These are phyloP conservation scores for Gymnosoma rotundatum DNA, from an alignment of 2,888 invertebrate species.

Conservation along the genomic window DNA sequence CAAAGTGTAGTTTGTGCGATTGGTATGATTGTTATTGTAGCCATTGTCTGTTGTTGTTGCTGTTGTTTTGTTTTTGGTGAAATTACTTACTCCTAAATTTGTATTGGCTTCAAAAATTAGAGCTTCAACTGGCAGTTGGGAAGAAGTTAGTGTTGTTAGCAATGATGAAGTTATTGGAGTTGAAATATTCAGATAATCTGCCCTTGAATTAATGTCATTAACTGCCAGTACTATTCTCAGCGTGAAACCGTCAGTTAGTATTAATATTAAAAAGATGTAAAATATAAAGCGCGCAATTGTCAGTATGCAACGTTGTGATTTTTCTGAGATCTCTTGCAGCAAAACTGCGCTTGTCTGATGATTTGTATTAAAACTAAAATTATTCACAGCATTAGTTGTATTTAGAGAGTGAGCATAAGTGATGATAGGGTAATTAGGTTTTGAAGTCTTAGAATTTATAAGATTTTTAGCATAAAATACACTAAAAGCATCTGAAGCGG, in stretches of 20 bases:
- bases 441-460: slow-evolving; percentile 3
- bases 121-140: slow-evolving; percentile 70
- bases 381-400: slow-evolving; percentile 9
- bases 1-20: slow-evolving; percentile 2
- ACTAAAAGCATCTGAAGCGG: slow-evolving; percentile 52
- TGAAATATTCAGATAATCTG: slow-evolving; percentile 41
- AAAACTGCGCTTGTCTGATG: background rate
- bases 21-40: slow-evolving; percentile 16
- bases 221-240: slow-evolving; percentile 55
- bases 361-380: slow-evolving; percentile 57
- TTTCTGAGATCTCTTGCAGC: slow-evolving; percentile 35
- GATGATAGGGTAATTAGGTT: background rate
- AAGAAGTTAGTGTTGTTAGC: slow-evolving; percentile 59
- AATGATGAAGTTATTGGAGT: slow-evolving; percentile 14
- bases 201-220: slow-evolving; percentile 66
- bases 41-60: slow-evolving; percentile 28
- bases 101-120: slow-evolving; percentile 70
- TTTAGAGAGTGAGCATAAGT: background rate
- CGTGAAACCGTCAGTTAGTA: slow-evolving; percentile 57
- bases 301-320: slow-evolving; percentile 40
- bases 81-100: slow-evolving; percentile 57
- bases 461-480: slow-evolving; percentile 44
- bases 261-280: slow-evolving; percentile 57
- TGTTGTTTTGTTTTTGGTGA: slow-evolving; percentile 36
- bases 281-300: slow-evolving; percentile 36